phyloP scores from a whole-genome alignment of 2,113 vertebrate genomes.

The Oreochromis spilurus region DNA sequence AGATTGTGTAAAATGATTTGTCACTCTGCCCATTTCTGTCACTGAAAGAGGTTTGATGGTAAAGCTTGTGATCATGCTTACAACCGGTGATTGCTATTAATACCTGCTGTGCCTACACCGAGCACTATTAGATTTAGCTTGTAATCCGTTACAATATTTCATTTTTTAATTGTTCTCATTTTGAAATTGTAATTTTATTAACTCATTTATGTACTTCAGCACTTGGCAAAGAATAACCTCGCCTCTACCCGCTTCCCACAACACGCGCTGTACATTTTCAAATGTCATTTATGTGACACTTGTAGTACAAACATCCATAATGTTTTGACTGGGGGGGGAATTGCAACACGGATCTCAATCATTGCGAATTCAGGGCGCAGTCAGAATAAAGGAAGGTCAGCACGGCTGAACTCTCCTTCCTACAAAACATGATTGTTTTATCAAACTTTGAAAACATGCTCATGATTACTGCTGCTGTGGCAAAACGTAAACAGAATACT shows the following conservation, averaged over 20 bases:
- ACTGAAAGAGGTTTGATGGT: background rate
- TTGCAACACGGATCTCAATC: conserved; percentile 20
- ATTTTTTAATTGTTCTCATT: background rate
- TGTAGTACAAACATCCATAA: conserved; percentile 43
- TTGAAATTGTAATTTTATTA: background rate
- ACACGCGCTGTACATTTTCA: conserved; percentile 38
- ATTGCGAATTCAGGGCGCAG: conserved; percentile 41
- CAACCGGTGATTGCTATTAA: background rate
- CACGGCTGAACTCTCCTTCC: conserved; percentile 14
- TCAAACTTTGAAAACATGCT: conserved; percentile 26
- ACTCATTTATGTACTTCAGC: background rate
- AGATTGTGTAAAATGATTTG: conserved; percentile 22
- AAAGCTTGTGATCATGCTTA: background rate
- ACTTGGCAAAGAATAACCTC: background rate
- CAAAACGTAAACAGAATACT: background rate
- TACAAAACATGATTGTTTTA: conserved; percentile 45
- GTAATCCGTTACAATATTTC: background rate
- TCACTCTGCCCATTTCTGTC: background rate
- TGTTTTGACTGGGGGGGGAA: conserved; percentile 37
- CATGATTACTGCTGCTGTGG: conserved; percentile 19
- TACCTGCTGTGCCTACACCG: background rate
- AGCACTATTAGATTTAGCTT: background rate
- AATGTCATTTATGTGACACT: conserved; percentile 54
- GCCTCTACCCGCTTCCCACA: background rate
- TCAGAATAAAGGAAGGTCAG: conserved; percentile 32